Evolutionary conservation across 2,113 vertebrate species (phyloP).

Genomic region (Campylomormyrus tamandua): DNA sequence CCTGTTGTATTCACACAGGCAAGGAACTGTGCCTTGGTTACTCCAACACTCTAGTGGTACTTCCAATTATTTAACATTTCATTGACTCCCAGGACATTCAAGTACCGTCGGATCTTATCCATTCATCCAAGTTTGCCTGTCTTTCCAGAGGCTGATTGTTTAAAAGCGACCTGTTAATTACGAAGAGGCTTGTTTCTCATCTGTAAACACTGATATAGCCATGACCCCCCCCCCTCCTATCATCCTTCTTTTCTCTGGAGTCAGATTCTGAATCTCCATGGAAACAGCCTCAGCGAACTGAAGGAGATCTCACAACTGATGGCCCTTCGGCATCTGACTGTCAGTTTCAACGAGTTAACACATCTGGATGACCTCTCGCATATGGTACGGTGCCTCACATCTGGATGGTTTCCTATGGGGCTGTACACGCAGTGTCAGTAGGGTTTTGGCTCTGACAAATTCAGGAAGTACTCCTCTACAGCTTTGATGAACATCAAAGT

Average conservation of each 20-base stretch:
- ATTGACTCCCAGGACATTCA: background rate
- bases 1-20: background rate
- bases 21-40: background rate
- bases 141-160: background rate
- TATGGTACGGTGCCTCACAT: constrained; percentile 55
- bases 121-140: background rate
- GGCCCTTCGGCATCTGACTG: constrained; percentile 59
- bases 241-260: background rate
- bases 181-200: background rate
- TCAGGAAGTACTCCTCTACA: background rate
- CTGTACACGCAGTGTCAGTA: background rate
- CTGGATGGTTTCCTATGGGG: background rate
- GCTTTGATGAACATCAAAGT: background rate
- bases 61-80: background rate
- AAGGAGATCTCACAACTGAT: constrained; percentile 63
- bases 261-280: constrained; percentile 72
- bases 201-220: background rate
- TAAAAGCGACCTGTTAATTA: background rate
- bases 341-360: constrained; percentile 71
- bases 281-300: constrained; percentile 66
- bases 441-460: background rate
- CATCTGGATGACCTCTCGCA: constrained; percentile 68
- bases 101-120: background rate
- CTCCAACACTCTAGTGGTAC: background rate
- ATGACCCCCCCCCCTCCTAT: background rate